These are phyloP conservation scores for Nyctibius grandis DNA, from an alignment of 2,797 vertebrate species.

Conservation along the genomic window DNA sequence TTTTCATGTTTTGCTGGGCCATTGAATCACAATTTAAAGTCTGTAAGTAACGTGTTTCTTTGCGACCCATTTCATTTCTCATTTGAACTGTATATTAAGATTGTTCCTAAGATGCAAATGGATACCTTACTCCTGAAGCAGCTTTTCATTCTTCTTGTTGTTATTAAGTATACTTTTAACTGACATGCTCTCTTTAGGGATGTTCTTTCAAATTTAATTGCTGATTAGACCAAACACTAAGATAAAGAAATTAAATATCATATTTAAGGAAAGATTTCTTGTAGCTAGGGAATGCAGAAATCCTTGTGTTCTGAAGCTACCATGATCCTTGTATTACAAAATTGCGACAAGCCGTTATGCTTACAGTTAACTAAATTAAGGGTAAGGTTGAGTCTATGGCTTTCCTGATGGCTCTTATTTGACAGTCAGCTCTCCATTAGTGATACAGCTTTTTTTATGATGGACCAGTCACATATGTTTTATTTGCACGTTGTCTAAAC, in stretches of 20 bases:
- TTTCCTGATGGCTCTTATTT: background rate
- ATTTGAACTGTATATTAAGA: slow-evolving; percentile 17
- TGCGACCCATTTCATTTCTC: slow-evolving; percentile 73
- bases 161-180: slow-evolving; percentile 12
- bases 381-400: background rate
- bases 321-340: background rate
- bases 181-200: background rate
- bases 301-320: background rate
- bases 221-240: background rate
- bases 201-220: background rate
- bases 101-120: background rate
- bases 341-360: background rate
- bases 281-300: background rate
- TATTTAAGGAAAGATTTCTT: background rate
- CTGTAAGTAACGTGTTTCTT: slow-evolving; percentile 54
- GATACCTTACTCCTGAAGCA: background rate
- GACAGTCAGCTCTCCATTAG: background rate
- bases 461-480: slow-evolving; percentile 32
- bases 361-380: background rate
- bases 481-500: slow-evolving; percentile 25
- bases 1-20: slow-evolving; percentile 73
- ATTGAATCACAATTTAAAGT: slow-evolving; percentile 67
- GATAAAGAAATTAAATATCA: slow-evolving; percentile 2
- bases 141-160: background rate
- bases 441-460: background rate